A percentile compares a stretch with the other conserved stretches of the same genome.
Conservation (phyloP, 2,797 vertebrate genomes). For the Catostomus latipinnis region DNA sequence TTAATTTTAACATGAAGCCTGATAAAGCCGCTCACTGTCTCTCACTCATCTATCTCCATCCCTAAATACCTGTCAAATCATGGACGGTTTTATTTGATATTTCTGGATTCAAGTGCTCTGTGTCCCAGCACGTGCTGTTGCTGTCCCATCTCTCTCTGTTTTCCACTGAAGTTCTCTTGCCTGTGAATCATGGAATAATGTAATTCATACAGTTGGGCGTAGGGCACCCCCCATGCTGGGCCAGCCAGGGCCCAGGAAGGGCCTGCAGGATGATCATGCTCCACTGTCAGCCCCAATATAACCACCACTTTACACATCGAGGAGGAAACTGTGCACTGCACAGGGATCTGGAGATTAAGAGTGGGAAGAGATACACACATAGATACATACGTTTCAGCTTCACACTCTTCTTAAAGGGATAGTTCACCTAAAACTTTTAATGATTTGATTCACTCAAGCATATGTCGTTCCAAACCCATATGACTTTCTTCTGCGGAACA, state of each 20-base stretch:
- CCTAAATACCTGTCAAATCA: slow-evolving; percentile 7
- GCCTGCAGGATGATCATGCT: slow-evolving; percentile 21
- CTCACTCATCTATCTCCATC: not conserved
- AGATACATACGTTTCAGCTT: not conserved
- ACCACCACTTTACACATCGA: slow-evolving; percentile 43
- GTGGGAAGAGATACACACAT: slow-evolving; percentile 3
- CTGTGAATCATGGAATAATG: slow-evolving; percentile 41
- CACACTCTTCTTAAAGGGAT: too few relatives aligned
- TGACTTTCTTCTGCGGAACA: too few relatives aligned
- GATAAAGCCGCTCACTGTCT: not conserved
- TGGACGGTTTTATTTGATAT: slow-evolving; percentile 20
- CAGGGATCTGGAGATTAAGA: slow-evolving; percentile 27
- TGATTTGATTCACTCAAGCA: too few relatives aligned
- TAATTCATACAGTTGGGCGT: slow-evolving; percentile 43
- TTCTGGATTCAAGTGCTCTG: not conserved
- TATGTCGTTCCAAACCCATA: too few relatives aligned
- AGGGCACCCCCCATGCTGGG: slow-evolving; percentile 25
- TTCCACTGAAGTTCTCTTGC: slow-evolving; percentile 3
- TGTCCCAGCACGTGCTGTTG: slow-evolving; percentile 4
- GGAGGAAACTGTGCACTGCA: not conserved
- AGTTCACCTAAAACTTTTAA: too few relatives aligned
- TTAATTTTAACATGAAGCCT: not conserved
- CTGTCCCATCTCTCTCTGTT: too few relatives aligned
- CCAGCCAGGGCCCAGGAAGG: slow-evolving; percentile 15
- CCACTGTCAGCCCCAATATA: slow-evolving; percentile 39